phyloP scores from a whole-genome alignment of 2,797 vertebrate genomes.

The Myotis pilosus region DNA sequence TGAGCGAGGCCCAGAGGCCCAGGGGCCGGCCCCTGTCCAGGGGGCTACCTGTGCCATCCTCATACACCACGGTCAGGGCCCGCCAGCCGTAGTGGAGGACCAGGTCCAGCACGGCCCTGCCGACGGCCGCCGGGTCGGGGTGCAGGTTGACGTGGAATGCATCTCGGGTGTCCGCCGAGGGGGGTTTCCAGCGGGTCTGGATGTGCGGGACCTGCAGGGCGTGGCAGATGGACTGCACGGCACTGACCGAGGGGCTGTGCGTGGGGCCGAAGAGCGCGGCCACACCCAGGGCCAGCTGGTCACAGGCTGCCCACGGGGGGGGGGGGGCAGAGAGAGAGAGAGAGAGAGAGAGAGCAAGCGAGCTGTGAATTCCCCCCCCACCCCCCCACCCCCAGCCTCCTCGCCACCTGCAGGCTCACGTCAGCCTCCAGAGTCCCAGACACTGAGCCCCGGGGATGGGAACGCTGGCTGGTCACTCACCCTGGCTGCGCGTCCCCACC shows the following conservation, averaged over 20 bases:
- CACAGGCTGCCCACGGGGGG: slow-evolving; percentile 87
- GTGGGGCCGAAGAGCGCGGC: slow-evolving; percentile 96
- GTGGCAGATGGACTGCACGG: slow-evolving; percentile 98
- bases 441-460: no score
- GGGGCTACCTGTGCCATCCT: slow-evolving; percentile 93
- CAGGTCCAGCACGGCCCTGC: slow-evolving; percentile 94
- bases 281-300: slow-evolving; percentile 96
- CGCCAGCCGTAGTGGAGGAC: slow-evolving; percentile 98
- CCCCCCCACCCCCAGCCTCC: not conserved
- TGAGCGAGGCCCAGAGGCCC: no score
- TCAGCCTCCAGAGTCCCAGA: not conserved
- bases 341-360: not conserved
- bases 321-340: accelerated
- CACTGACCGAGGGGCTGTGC: slow-evolving; percentile 96
- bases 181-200: slow-evolving; percentile 98
- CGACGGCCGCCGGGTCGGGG: slow-evolving; percentile 96
- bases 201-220: slow-evolving; percentile 98
- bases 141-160: slow-evolving; percentile 98
- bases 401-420: not conserved
- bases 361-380: not conserved
- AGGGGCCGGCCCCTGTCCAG: no score
- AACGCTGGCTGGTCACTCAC: not conserved
- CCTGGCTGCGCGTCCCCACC: not conserved
- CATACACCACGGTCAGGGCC: slow-evolving; percentile 95
- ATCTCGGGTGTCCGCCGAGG: slow-evolving; percentile 94